Base-by-base conservation (phyloP, 2,888 invertebrate species). In the Leucoma salicis region DNA sequence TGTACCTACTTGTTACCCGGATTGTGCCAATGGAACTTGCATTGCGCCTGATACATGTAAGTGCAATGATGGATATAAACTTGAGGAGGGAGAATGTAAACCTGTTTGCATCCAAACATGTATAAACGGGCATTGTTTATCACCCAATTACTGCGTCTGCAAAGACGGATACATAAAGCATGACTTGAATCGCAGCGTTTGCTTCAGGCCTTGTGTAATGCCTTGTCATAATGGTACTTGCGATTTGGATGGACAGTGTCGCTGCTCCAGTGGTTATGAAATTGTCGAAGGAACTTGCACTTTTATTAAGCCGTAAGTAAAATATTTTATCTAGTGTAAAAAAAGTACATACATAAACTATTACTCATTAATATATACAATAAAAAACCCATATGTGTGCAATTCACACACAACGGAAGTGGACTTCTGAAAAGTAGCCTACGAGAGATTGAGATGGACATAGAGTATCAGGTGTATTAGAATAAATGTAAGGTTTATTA, bases 181-280 rank as follows among this genome's bases (percentile, higher is more conserved):
- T n/a, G 42, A 36, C 0, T 50, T 48, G 1, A 21, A 55, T 1
- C 46, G 59, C 0, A 56, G 50, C 1, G 35, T 53, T 2, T 29
- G 29, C 29, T 50, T 49, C 24, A 75, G 72, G 14, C 60, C 65
- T 10, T 82, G 81, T 28, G 34, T 43, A 1, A 43, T 46, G 0
- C 40, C 52, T 3, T 82, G 82, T 43, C 39, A 47, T 1, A 55
- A 70, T 41, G 82, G 81, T 1, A 34, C 27, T 6, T 81, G 79
- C 42, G 55, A 57, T 28, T 32, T 53, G 2, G 31, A 70, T 2
- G 78, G 76, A 6, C 42, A 40, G 12, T 82, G 82, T 29, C 33
- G 38, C 5, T 82, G 82, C 43, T 35, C 57, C 5, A 1, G 24
- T 1, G 73, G 71, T 2, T 74, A 11, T 6, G 29, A 29, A 6